Evolutionary conservation across 2,888 invertebrate genomes (phyloP).

Genomic region (Mantis religiosa): DNA sequence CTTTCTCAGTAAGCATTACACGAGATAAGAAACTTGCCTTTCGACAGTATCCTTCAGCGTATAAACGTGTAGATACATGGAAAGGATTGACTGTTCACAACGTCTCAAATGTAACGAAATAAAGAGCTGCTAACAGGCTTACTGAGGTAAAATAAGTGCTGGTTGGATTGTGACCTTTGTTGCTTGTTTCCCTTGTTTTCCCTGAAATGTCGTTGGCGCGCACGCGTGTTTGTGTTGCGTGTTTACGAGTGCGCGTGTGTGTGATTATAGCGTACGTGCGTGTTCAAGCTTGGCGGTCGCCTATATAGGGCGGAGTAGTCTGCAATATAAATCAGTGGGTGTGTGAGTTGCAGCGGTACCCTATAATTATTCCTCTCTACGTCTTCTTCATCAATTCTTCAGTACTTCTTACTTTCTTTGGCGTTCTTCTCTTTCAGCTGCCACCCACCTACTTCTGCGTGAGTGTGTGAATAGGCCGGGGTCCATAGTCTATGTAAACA

Average conservation of each 20-base stretch:
- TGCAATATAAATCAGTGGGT: conserved; percentile 24
- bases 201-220: neutral
- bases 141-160: too few relatives aligned
- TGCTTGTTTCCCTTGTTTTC: neutral
- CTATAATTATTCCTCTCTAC: conserved; percentile 20
- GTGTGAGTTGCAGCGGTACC: conserved; percentile 18
- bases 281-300: neutral
- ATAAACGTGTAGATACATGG: too few relatives aligned
- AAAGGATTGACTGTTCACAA: too few relatives aligned
- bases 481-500: neutral
- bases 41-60: too few relatives aligned
- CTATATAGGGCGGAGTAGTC: conserved; percentile 25
- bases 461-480: neutral
- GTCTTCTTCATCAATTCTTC: neutral
- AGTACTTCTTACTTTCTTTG: neutral
- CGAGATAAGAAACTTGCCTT: too few relatives aligned
- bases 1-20: too few relatives aligned
- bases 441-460: neutral
- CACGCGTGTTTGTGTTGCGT: neutral
- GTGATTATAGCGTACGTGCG: neutral
- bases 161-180: neutral
- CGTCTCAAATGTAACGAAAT: too few relatives aligned
- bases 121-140: too few relatives aligned
- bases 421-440: neutral
- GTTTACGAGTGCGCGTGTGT: neutral